phyloP scores from a whole-genome alignment of 2,113 vertebrate genomes.

The Oenanthe oenanthe region DNA sequence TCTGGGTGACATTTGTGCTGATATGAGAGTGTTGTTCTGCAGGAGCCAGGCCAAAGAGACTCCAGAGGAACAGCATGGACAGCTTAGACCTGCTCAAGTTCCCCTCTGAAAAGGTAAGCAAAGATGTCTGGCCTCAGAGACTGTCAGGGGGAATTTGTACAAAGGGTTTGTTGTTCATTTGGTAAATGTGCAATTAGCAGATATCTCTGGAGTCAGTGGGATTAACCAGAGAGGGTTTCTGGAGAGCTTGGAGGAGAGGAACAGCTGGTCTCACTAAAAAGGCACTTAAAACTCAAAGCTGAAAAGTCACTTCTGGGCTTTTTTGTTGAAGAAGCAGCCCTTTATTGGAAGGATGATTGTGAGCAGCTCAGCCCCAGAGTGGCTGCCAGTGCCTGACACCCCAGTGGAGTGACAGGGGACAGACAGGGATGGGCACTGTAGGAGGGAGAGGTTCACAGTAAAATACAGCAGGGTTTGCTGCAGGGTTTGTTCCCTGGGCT shows the following conservation, averaged over 20 bases:
- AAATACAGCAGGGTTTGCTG: background rate
- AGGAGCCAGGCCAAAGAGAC: slow-evolving; percentile 94
- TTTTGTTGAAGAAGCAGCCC: background rate
- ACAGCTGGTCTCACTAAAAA: slow-evolving; percentile 30
- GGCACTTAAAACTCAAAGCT: slow-evolving; percentile 25
- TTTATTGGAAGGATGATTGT: background rate
- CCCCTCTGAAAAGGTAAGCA: slow-evolving; percentile 86
- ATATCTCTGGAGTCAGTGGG: background rate
- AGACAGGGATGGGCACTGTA: background rate
- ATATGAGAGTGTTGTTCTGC: background rate
- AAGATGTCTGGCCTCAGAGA: background rate
- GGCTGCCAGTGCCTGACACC: background rate
- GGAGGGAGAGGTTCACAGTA: background rate
- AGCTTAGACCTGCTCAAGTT: slow-evolving; percentile 89
- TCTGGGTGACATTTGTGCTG: background rate
- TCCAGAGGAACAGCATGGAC: slow-evolving; percentile 87
- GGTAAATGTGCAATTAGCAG: slow-evolving; percentile 34
- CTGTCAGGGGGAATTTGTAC: background rate
- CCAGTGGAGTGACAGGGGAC: background rate
- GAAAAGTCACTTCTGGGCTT: background rate
- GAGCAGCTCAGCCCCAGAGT: background rate
- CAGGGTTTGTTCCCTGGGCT: background rate
- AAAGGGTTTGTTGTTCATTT: background rate
- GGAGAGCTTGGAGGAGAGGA: slow-evolving; percentile 20
- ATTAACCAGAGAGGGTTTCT: slow-evolving; percentile 42